Evolutionary conservation across 2,113 vertebrate genomes (phyloP).

Genomic region (Thermophis baileyi): DNA sequence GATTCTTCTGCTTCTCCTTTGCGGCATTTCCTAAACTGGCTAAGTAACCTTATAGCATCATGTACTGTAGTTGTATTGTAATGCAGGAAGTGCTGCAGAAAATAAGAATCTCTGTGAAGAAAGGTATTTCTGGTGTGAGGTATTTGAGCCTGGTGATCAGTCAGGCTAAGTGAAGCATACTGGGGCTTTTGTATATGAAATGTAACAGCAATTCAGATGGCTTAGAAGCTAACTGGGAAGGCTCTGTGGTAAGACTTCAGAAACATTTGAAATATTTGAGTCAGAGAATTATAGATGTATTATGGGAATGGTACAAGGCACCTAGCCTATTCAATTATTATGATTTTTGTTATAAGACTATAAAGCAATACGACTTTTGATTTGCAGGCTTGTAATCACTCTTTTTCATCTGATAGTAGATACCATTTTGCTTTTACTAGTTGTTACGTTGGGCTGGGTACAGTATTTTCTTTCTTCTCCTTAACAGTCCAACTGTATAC

Average conservation of each 20-base stretch:
- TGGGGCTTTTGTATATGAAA: neutral
- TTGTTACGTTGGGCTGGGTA: neutral
- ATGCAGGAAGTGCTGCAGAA: neutral
- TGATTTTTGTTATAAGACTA: neutral
- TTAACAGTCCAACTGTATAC: neutral
- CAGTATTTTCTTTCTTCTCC: neutral
- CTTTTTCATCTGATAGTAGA: neutral
- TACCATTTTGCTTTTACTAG: neutral
- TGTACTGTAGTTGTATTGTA: neutral
- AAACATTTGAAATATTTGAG: neutral
- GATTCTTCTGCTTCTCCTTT: neutral
- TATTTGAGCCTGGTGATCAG: neutral
- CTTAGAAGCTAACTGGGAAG: neutral
- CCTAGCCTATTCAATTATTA: neutral
- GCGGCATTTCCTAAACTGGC: neutral
- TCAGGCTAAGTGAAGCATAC: neutral
- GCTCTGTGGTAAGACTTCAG: neutral
- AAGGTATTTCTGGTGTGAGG: neutral
- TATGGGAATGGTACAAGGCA: neutral
- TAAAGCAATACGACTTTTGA: neutral
- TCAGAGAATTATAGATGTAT: neutral
- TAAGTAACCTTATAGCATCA: neutral
- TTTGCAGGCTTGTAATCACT: neutral
- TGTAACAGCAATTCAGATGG: neutral
- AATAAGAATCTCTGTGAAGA: neutral